A percentile compares a stretch with the other conserved stretches of the same genome.
These are phyloP conservation scores for Lycocerus yunnanus DNA, from an alignment of 2,888 invertebrate genomes.

Conservation along the genomic window DNA sequence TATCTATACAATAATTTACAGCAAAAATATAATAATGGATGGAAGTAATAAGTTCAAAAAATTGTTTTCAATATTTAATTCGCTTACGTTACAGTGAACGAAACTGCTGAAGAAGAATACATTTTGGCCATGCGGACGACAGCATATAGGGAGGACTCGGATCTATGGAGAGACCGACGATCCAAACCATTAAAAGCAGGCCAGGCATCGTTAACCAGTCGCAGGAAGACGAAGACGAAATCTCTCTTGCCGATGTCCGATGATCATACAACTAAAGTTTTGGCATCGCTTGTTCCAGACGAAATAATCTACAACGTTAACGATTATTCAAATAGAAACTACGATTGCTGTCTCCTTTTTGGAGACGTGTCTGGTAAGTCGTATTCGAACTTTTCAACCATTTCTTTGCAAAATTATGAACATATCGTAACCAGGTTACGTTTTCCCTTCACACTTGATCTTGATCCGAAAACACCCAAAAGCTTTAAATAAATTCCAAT, in stretches of 20 bases:
- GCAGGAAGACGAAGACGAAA: conserved; percentile 10
- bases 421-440: background rate
- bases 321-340: conserved; percentile 59
- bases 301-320: conserved; percentile 65
- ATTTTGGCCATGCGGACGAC: conserved; percentile 41
- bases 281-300: conserved; percentile 69
- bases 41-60: background rate
- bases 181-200: conserved; percentile 4
- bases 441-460: background rate
- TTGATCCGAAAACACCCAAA: too few relatives aligned
- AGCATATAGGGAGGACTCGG: conserved; percentile 20
- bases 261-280: conserved; percentile 57
- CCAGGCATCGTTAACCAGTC: background rate
- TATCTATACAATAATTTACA: background rate
- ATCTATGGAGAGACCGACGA: conserved; percentile 28
- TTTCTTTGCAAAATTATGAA: background rate
- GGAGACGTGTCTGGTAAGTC: conserved; percentile 65
- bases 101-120: conserved; percentile 39
- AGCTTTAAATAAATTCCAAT: background rate
- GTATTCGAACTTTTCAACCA: background rate
- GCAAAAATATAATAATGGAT: background rate
- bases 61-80: background rate
- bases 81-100: conserved; percentile 31
- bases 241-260: conserved; percentile 21
- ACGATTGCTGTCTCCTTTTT: conserved; percentile 65